Base-by-base conservation (phyloP, 2,113 vertebrate species). In the Galemys pyrenaicus region DNA sequence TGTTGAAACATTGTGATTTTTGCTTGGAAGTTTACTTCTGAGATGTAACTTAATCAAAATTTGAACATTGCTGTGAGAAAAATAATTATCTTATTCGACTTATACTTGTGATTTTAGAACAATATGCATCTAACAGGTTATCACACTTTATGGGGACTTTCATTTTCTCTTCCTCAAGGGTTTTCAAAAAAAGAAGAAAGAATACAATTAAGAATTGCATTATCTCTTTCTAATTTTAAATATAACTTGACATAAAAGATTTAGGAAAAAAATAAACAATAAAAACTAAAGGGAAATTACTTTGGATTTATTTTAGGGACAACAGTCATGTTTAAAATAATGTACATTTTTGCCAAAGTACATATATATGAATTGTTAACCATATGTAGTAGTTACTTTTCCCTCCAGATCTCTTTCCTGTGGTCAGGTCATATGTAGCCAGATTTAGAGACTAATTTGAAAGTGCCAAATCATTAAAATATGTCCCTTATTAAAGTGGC, bases 1-100 rank as follows among this genome's bases (percentile, higher is more conserved):
- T 88, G 54, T 84, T 77, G 30, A 94, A 94, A 90, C 35, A 51
- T 19, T 90, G 2, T 80, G 28, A 75, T 70, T 49, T 80, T 70
- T 51, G 54, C 58, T 75, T 87, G 9, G 77, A 67, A 94, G 20
- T 46, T 44, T 79, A 32, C 26, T 65, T 90, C 15, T 24, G 44
- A 20, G 7, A 70, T 65, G 26, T 56, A 83, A 62, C 12, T 75
- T 91, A 70, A 84, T 73, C 54, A 75, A 95, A 88, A 75, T 46
- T 64, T 91, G 60, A 89, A 80, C 28, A 41, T 28, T 84, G 39
- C 70, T 83, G 2, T 77, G 77, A 68, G 62, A 49, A 89, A 96
- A 77, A 73, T 24, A 8, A 39, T 64, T 85, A 46, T 60, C 73
- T 65, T 64, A 26, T 75, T 73, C 49, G 17, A 62, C 30, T 79